Conservation (phyloP, 2,797 vertebrate genomes). For the Sorex maritimensis region DNA sequence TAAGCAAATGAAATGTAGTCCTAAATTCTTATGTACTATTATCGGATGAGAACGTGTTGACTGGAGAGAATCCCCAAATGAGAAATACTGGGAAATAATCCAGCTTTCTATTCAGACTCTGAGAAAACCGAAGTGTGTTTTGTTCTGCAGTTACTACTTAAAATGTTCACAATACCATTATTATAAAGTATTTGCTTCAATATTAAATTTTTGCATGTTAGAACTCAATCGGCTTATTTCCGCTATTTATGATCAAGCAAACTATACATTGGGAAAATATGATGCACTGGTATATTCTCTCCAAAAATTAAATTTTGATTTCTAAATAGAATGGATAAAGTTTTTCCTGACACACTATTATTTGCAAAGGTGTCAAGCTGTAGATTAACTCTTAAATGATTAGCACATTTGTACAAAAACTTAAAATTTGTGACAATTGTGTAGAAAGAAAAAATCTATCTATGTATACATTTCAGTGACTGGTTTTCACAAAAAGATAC, state of each 20-base stretch:
- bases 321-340: conserved; percentile 1
- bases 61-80: conserved; percentile 19
- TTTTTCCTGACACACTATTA: not conserved
- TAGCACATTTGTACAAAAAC: conserved; percentile 29
- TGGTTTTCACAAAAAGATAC: conserved; percentile 1
- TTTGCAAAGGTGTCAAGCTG: conserved; percentile 38
- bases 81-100: conserved; percentile 42
- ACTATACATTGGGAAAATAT: not conserved
- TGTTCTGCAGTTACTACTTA: not conserved
- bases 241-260: not conserved
- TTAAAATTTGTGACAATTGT: not conserved
- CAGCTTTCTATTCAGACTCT: conserved; percentile 12
- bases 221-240: not conserved
- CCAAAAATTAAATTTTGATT: conserved; percentile 62
- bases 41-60: conserved; percentile 51
- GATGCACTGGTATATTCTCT: not conserved
- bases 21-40: conserved; percentile 42
- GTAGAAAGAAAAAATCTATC: not conserved
- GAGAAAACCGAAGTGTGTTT: conserved; percentile 17
- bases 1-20: conserved; percentile 51
- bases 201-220: not conserved
- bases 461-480: not conserved
- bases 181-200: not conserved
- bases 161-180: not conserved
- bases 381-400: conserved; percentile 37